Evolutionary conservation across 2,888 invertebrate species (phyloP), one percentile per base, ranked within the genome.

Genomic region (Chloroclystis v-ata): DNA sequence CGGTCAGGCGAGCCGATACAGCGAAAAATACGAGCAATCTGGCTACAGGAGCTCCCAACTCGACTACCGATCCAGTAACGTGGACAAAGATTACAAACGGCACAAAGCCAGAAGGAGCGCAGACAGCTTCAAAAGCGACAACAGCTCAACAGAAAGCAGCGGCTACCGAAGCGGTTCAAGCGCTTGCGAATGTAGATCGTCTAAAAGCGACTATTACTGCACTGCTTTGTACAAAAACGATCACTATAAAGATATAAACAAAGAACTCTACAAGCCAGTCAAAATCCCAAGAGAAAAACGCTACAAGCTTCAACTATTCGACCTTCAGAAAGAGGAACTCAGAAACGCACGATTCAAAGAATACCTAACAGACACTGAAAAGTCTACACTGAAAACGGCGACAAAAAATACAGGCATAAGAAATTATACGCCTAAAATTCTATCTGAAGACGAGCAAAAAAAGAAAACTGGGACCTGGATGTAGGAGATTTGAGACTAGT

Each of bases 361-460:
- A 65, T 78, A 86, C 65, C 59, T 79, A 44, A 77, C 73, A 45
- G 84, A 85, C 44, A 57, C 78, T 1, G 84, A 84, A 35, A 89
- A 89, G 57, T 84, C 85, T 28, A 89, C 87, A 66, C 73, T 82
- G 1, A 86, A 87, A 49, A 58, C 66, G 7, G 71, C 69, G 51
- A 69, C 78, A 51, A 91, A 89, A 70, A 90, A 85, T 59, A 89
- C 82, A 45, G 90, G 92, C 37, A 91, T 93, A 57, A 87, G 93
- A 56, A 92, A 93, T 72, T 93, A 93, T 59, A 93, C 92, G 12
- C 93, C 93, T 12, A 93, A 93, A 72, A 92, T 92, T 49, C 75
- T 93, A 30, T 87, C 89, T 14, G 89, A 90, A 48, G 89, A 90
- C 60, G 87, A 90, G 45, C 89, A 81, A 61, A 78, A 74, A 54